phyloP scores from a whole-genome alignment of 2,113 vertebrate species.

The Cyanoderma ruficeps region DNA sequence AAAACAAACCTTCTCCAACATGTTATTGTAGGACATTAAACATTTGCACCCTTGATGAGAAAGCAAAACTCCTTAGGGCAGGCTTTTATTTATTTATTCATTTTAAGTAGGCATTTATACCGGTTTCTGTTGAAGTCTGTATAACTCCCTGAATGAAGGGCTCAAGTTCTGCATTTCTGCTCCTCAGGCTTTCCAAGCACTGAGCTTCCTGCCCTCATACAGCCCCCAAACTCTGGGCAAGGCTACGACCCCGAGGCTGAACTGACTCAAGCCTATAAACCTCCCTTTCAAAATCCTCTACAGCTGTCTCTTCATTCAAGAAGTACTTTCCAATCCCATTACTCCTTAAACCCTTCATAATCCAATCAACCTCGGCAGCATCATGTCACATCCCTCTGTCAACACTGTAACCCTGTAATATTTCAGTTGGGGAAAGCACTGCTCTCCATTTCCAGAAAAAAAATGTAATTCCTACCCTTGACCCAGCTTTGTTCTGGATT shows the following conservation, averaged over 20 bases:
- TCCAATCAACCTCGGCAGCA: conserved; percentile 68
- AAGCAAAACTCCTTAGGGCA: background rate
- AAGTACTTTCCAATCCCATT: conserved; percentile 69
- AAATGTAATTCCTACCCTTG: conserved; percentile 5
- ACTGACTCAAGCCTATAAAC: conserved; percentile 22
- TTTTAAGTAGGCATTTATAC: background rate
- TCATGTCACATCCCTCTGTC: conserved; percentile 62
- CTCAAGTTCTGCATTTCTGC: background rate
- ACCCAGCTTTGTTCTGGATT: background rate
- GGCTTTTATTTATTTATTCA: too few species aligned
- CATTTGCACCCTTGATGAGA: background rate
- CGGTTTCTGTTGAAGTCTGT: background rate
- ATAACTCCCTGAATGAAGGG: background rate
- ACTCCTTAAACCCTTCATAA: conserved; percentile 70
- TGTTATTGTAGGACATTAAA: rapidly evolving
- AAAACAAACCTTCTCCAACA: background rate
- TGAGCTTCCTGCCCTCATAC: background rate
- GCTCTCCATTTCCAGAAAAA: background rate
- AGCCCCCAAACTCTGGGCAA: background rate
- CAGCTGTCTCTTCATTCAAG: conserved; percentile 50
- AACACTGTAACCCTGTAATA: conserved; percentile 29
- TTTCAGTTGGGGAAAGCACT: background rate
- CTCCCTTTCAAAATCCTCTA: conserved; percentile 24
- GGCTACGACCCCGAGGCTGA: background rate
- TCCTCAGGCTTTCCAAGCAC: background rate